Base-by-base conservation (phyloP, 2,888 invertebrate genomes). In the Hydropsyche betteni region DNA sequence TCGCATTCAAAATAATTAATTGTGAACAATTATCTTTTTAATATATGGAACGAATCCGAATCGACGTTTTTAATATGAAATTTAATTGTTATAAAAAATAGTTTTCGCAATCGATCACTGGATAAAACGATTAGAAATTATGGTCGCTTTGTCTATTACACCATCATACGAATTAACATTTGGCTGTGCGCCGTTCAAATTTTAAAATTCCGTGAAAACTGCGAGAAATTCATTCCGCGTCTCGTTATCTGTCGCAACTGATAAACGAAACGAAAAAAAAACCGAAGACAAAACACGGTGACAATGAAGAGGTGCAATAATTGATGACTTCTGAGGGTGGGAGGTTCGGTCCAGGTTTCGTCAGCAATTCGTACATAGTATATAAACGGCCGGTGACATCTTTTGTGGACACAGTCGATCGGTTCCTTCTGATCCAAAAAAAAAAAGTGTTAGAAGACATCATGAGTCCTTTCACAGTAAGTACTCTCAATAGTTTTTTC, bases 321-420 rank as follows among this genome's bases (percentile, higher is more conserved):
- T 70, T 70, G 70, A 70, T 70, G 70, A 33, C 33, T 36, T 36
- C 52, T 50, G 14, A 50, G 14, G 69, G 16, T 24, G 69, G 69
- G 69, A 44, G 44, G 44, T 10, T 38, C 69, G 16, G 69, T 69
- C 69, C 7, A 50, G 16, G n/a, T 70, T 78, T 78, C 76, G 76
- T 76, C 78, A 78, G 71, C 44, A 33, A 50, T 38, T 73, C 64
- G 69, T 51, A 44, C 16, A 70, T 69, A 38, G 71, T 58, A 55
- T 79, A 79, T 79, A 79, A 73, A 79, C 76, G 58, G 75, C 69
- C 69, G n/a, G 52, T 74, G 24, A 68, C 73, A 76, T 77, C 79
- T 71, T 68, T 61, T 51, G 36, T 14, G 12, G 68, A 12, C 61
- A 76, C 78, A 77, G 69, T 75, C 73, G 58, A 33, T 74, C 75